Evolutionary conservation across 2,113 vertebrate genomes (phyloP).

Genomic region (Alethe diademata): DNA sequence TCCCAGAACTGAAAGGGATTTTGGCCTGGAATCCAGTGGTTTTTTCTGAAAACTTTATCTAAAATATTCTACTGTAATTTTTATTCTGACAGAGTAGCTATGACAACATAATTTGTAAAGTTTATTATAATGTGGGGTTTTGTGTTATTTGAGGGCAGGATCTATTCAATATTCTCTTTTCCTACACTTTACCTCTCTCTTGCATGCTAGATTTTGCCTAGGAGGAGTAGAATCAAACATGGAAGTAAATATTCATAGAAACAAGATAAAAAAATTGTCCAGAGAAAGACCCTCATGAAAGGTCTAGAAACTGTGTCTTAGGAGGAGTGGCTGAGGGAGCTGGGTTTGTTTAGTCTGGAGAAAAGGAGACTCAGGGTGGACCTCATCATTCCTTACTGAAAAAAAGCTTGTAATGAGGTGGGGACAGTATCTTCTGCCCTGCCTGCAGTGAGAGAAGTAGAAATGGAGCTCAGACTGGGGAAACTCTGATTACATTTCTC

Average conservation of each 20-base stretch:
- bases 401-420: neutral
- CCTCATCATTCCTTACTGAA: neutral
- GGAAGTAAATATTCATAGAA: neutral
- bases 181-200: neutral
- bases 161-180: neutral
- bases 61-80: neutral
- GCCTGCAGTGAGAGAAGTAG: neutral
- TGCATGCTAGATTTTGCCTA: neutral
- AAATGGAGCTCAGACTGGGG: neutral
- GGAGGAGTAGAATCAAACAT: neutral
- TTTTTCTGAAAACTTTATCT: neutral
- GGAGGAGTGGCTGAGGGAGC: neutral
- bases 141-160: neutral
- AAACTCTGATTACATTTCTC: neutral
- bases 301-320: neutral
- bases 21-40: neutral
- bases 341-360: neutral
- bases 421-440: fast-evolving
- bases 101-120: neutral
- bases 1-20: neutral
- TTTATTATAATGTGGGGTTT: neutral
- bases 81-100: neutral
- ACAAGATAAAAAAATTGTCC: neutral
- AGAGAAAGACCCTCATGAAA: neutral
- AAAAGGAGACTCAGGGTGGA: neutral